Base-by-base conservation (phyloP, 2,113 vertebrate species). In the Ancistrus triradiatus region DNA sequence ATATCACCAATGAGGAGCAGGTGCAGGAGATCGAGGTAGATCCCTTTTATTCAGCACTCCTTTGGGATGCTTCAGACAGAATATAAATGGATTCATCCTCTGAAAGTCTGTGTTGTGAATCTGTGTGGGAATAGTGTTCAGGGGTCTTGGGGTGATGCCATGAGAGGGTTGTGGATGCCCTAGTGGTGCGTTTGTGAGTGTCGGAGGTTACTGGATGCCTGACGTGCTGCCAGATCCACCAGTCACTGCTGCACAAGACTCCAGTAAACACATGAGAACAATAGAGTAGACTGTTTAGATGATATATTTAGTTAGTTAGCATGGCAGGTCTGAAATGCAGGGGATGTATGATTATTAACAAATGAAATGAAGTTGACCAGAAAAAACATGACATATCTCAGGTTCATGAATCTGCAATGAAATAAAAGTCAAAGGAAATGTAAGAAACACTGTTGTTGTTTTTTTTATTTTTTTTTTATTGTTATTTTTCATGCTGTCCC, bases 11-110 rank as follows among this genome's bases (percentile, higher is more conserved):
- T 7, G 92, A 99, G 77, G 95, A 98, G 62, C 95, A 97, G 76
- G 93, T 95, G 49, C 95, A 95, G 42, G 95, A 98, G 80, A 98
- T 98, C 0, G 95, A 98, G 93, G 95, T 98, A 77, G 1, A 13
- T n/a, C 13, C 38, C 7, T 31, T 31, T 31, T n/a, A n/a, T 31
- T 31, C 27, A 31, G n/a, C 27, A 31, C 7, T 3, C 3, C 27
- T 4, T 31, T 31, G 27, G 3, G 7, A 4, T 19, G 27, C 13
- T 9, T 17, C 7, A 11, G 21, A 42, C 14, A 2, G 7, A 5
- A 10, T 57, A 2, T 57, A 15, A 13, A 43, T 18, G 14, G 22
- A 17, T 21, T 10, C 17, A 22, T 28, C 37, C 18, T 19, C 31
- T 19, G 19, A 55, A 37, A 8, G 5, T 52, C 50, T 1, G 9